These are phyloP conservation scores for Rhopalosiphum nymphaeae DNA, from an alignment of 2,888 invertebrate genomes.

Conservation along the genomic window DNA sequence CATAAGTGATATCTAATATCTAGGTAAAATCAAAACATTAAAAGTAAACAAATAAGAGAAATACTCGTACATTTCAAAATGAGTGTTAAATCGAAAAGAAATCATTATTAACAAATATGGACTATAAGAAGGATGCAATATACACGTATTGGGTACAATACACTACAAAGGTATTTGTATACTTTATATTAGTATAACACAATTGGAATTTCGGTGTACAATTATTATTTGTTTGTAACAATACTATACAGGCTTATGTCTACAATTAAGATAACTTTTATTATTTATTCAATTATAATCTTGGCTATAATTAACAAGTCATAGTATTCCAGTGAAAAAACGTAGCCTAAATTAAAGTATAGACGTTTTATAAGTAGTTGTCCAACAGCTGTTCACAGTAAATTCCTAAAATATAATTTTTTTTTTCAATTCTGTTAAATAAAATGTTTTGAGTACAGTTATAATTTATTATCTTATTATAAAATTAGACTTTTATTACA, in stretches of 20 bases:
- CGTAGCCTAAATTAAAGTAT: not conserved
- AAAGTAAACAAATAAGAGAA: conserved; percentile 37
- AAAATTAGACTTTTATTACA: not conserved
- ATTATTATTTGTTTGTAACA: not conserved
- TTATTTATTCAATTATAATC: not conserved
- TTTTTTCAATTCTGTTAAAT: not conserved
- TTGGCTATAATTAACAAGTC: not conserved
- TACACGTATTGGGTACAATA: conserved; percentile 74
- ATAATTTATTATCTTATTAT: not conserved
- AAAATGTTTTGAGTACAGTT: not conserved
- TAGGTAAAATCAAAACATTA: conserved; percentile 50
- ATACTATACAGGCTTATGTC: not conserved
- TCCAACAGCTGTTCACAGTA: conserved; percentile 44
- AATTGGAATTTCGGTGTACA: not conserved
- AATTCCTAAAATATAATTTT: not conserved
- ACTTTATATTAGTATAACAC: not conserved
- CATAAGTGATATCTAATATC: conserved; percentile 16
- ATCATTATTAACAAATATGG: conserved; percentile 68
- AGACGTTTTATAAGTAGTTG: not conserved
- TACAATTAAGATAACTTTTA: not conserved
- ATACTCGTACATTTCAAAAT: conserved; percentile 24
- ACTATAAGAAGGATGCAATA: conserved; percentile 72
- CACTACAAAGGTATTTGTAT: conserved; percentile 72
- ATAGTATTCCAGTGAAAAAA: not conserved
- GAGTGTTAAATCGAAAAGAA: conserved; percentile 2